Evolutionary conservation across 2,113 vertebrate species (phyloP).

Genomic region (Pelvicachromis taeniatus): DNA sequence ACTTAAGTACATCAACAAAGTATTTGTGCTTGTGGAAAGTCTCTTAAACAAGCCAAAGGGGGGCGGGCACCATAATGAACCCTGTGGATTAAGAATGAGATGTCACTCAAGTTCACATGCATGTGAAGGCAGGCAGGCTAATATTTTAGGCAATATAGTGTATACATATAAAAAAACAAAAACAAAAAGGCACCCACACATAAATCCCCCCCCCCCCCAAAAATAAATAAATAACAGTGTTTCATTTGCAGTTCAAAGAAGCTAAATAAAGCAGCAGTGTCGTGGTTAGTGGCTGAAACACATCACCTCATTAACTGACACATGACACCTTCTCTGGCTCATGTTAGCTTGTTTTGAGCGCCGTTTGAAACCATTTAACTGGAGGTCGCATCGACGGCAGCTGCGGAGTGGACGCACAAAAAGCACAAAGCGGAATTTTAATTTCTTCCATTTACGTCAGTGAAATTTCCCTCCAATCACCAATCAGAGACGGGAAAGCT

Average conservation of each 20-base stretch:
- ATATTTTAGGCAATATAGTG: neutral
- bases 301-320: neutral
- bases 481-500: neutral
- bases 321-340: accelerated
- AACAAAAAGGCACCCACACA: accelerated
- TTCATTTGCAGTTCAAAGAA: neutral
- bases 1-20: neutral
- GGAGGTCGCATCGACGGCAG: accelerated
- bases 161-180: no score
- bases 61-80: neutral
- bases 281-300: neutral
- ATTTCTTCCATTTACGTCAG: neutral
- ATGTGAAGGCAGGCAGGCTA: neutral
- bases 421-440: neutral
- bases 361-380: neutral
- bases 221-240: no score
- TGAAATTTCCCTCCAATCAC: neutral
- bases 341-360: neutral
- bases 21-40: neutral
- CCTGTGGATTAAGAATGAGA: neutral
- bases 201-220: no score
- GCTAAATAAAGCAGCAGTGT: neutral
- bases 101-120: neutral
- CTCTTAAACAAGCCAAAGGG: neutral
- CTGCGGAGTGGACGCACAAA: neutral